These are phyloP conservation scores for Drosophila mimica DNA, from an alignment of 2,888 invertebrate species.

Conservation along the genomic window DNA sequence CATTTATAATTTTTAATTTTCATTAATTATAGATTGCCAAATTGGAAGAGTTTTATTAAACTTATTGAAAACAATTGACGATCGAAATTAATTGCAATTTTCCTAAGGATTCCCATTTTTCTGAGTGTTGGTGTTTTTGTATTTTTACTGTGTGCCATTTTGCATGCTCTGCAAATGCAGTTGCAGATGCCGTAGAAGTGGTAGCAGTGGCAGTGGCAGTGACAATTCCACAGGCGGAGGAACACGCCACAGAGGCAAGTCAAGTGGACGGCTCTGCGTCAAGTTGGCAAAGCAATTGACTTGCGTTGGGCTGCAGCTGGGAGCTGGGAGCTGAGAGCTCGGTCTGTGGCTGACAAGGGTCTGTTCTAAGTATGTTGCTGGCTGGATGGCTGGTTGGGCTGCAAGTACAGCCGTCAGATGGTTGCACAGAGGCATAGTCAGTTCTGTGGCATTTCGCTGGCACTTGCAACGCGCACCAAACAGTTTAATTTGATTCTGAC, in stretches of 20 bases:
- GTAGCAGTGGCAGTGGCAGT: conserved; percentile 17
- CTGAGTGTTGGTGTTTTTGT: background rate
- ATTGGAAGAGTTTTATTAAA: background rate
- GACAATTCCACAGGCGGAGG: conserved; percentile 16
- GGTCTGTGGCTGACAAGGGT: conserved; percentile 14
- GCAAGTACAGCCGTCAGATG: conserved; percentile 6
- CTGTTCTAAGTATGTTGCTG: conserved; percentile 8
- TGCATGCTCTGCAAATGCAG: conserved; percentile 24
- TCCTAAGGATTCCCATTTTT: background rate
- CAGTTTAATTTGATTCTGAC: conserved; percentile 63
- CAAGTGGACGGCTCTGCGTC: conserved; percentile 65
- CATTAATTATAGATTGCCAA: background rate
- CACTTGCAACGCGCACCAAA: conserved; percentile 13
- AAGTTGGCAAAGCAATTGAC: conserved; percentile 73
- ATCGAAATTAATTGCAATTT: background rate
- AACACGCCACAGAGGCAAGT: conserved; percentile 20
- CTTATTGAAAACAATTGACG: background rate
- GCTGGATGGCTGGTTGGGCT: conserved; percentile 1
- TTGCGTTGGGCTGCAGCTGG: conserved; percentile 21
- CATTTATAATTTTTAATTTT: background rate
- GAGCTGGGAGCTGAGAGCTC: background rate
- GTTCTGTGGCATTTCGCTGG: conserved; percentile 25
- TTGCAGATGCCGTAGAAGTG: background rate
- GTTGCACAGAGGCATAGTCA: background rate
- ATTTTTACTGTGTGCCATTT: conserved; percentile 15